Base-by-base conservation (phyloP, 2,888 invertebrate species). In the Polyommatus icarus region DNA sequence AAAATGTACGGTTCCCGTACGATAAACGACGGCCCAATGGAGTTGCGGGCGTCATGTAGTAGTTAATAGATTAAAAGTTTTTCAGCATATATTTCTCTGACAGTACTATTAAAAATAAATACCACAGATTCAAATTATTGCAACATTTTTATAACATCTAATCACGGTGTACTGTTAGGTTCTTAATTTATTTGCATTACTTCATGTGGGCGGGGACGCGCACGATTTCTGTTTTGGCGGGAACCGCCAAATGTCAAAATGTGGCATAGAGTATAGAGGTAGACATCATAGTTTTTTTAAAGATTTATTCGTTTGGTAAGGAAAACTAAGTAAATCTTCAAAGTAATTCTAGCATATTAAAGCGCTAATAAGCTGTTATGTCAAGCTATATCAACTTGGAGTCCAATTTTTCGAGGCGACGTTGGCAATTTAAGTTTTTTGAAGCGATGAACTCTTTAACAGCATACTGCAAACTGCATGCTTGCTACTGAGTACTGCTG, bases 181-280 rank as follows among this genome's bases (percentile, higher is more conserved):
- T 1, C 15, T 32, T 20, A 72, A 40, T 40, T 40, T 40, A 40
- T 32, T 40, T 71, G 71, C 20, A n/a, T 72, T 72, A 72, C 12
- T 61, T 72, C 40, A 40, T n/a, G 72, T 12, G 12, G 75, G 75
- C 75, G 75, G 75, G 75, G 5, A 7, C 29, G 7, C 29, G 12
- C 75, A 75, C 75, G 75, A 46, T 10, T 72, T 40, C 72, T 73
- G 75, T 54, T 75, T 75, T 54, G 75, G 75, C 54, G 75, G 50
- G 54, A 54, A 54, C 32, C 40, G 46, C 46, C 12, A 73, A 40
- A 46, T 46, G 46, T 73, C 40, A 46, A 40, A 46, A 46, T 24
- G 40, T 40, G 73, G 12, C 73, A 24, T 72, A 67, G 61, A 12
- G 4, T 40, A 72, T 72, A 67, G 59, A 59, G 20, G 20, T 36